These are phyloP conservation scores for Hyperoplus lanceolatus DNA, from an alignment of 2,797 vertebrate species.

Conservation along the genomic window DNA sequence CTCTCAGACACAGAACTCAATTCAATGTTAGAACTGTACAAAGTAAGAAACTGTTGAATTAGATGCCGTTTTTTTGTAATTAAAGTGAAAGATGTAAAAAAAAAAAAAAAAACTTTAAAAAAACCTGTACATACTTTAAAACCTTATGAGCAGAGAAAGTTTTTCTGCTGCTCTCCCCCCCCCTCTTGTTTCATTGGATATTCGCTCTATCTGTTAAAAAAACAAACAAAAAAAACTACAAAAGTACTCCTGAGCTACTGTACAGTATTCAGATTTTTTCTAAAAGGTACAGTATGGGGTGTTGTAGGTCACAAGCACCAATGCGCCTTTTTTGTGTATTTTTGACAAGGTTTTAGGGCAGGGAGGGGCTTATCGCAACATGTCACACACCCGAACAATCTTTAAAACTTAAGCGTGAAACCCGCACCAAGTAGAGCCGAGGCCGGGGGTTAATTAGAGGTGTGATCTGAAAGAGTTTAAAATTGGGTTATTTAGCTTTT, in stretches of 20 bases:
- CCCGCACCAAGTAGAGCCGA: slow-evolving; percentile 45
- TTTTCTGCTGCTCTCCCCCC: slow-evolving; percentile 62
- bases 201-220: slow-evolving; percentile 76
- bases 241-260: slow-evolving; percentile 80
- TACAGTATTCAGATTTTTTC: slow-evolving; percentile 81
- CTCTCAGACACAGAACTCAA: slow-evolving; percentile 75
- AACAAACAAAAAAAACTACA: slow-evolving; percentile 48
- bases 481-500: slow-evolving; percentile 81
- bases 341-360: slow-evolving; percentile 69
- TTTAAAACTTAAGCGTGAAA: slow-evolving; percentile 51
- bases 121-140: slow-evolving; percentile 79
- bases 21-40: slow-evolving; percentile 86
- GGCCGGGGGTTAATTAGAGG: slow-evolving; percentile 32
- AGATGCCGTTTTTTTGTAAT: slow-evolving; percentile 82
- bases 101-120: slow-evolving; percentile 36
- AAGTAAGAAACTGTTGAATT: slow-evolving; percentile 81
- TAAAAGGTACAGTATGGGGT: slow-evolving; percentile 80
- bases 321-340: slow-evolving; percentile 86
- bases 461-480: slow-evolving; percentile 60
- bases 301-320: slow-evolving; percentile 83
- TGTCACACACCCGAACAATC: slow-evolving; percentile 71
- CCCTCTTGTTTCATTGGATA: slow-evolving; percentile 72
- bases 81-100: slow-evolving; percentile 73
- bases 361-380: slow-evolving; percentile 44
- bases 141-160: slow-evolving; percentile 64